phyloP scores from a whole-genome alignment of 2,113 vertebrate genomes.

The Cyrtonyx montezumae region DNA sequence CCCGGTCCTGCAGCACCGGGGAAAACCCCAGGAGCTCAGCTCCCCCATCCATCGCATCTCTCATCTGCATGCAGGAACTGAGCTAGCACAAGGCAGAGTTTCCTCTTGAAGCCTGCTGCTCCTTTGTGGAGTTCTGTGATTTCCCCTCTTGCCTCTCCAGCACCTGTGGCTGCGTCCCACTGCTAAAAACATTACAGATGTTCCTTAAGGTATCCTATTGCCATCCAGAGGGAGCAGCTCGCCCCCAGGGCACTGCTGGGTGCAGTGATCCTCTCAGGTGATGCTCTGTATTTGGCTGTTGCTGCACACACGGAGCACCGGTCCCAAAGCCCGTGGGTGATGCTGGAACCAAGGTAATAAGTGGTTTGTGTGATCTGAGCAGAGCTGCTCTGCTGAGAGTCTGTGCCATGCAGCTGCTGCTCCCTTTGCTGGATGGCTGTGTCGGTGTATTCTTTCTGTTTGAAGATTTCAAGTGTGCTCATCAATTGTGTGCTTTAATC shows the following conservation, averaged over 20 bases:
- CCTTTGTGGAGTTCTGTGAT: slow-evolving; percentile 39
- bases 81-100: not conserved
- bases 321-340: not conserved
- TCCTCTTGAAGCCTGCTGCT: not conserved
- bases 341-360: slow-evolving; percentile 39
- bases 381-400: not conserved
- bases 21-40: fast-evolving
- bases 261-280: no score
- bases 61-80: not conserved
- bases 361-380: not conserved
- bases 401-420: not conserved
- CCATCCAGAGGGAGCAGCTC: not conserved
- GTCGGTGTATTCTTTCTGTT: not conserved
- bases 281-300: not conserved
- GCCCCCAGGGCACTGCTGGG: not conserved
- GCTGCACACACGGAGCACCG: not conserved
- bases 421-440: not conserved
- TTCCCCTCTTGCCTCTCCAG: slow-evolving; percentile 12
- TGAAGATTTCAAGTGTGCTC: not conserved
- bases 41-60: not conserved
- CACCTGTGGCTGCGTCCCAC: not conserved
- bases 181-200: not conserved
- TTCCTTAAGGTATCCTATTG: not conserved
- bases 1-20: not conserved
- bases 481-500: not conserved